These are phyloP conservation scores for Elephas maximus DNA, from an alignment of 2,113 vertebrate genomes.

Conservation along the genomic window DNA sequence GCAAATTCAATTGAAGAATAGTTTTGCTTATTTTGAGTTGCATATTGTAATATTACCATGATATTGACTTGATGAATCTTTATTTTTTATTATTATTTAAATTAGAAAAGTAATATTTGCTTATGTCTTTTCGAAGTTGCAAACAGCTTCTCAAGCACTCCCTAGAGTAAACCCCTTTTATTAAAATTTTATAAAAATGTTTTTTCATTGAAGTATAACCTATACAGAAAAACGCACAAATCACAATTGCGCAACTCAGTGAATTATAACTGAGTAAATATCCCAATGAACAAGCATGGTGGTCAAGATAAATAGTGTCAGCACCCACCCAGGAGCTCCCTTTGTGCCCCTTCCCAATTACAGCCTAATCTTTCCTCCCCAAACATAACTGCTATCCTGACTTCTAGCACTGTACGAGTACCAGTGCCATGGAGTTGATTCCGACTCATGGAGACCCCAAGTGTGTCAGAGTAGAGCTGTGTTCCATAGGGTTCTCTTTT, in stretches of 20 bases:
- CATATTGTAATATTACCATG: not conserved
- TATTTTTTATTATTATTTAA: conserved; percentile 58
- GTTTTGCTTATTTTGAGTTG: conserved; percentile 53
- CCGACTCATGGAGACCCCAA: not conserved
- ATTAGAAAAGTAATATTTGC: conserved; percentile 31
- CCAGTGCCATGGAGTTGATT: not conserved
- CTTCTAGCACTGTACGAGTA: not conserved
- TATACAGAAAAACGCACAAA: conserved; percentile 16
- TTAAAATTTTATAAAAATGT: not conserved
- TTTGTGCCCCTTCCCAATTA: not conserved
- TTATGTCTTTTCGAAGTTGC: not conserved
- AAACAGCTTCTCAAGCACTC: not conserved
- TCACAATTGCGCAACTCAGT: not conserved
- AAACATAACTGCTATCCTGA: not conserved
- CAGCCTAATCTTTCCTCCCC: not conserved
- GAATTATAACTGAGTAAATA: conserved; percentile 16
- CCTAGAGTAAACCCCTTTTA: not conserved
- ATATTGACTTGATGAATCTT: conserved; percentile 29
- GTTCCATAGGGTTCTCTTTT: not conserved
- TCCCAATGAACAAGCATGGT: not conserved
- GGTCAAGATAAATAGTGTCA: not conserved
- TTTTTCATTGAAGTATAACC: conserved; percentile 5
- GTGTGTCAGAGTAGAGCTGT: not conserved
- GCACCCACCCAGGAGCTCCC: not conserved
- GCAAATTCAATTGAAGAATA: conserved; percentile 13